Evolutionary conservation across 1,140 invertebrate species (phyloP).

Genomic region (Drosophila lacteicornis): DNA sequence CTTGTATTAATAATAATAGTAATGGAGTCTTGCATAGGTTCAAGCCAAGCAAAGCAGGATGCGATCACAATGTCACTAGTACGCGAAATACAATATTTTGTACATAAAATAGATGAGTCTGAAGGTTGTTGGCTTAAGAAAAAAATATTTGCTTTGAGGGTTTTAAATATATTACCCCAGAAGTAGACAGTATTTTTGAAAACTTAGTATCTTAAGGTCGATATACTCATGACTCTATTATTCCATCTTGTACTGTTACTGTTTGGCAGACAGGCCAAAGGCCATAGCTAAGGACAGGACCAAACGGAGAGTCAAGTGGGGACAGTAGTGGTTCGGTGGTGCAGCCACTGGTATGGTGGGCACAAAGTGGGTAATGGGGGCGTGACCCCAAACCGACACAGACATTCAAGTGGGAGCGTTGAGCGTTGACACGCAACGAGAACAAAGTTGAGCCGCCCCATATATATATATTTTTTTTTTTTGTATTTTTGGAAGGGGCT

Average conservation of each 20-base stretch:
- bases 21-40: no score
- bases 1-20: no score
- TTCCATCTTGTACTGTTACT: slow-evolving; percentile 29
- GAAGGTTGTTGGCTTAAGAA: no score
- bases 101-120: no score
- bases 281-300: slow-evolving; percentile 33
- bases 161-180: no score
- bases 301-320: slow-evolving; percentile 48
- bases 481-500: slow-evolving; percentile 12
- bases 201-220: background rate
- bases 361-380: slow-evolving; percentile 57
- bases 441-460: slow-evolving; percentile 40
- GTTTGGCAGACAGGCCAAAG: slow-evolving; percentile 60
- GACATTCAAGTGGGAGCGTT: slow-evolving; percentile 78
- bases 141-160: no score
- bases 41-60: no score
- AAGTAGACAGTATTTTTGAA: background rate
- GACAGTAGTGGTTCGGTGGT: slow-evolving; percentile 7
- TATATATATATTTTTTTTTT: slow-evolving; percentile 3
- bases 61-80: no score
- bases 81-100: no score
- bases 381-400: slow-evolving; percentile 74
- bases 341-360: slow-evolving; percentile 16
- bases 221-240: background rate
- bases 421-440: slow-evolving; percentile 73